Conservation (phyloP, 2,888 invertebrate genomes). For the Limnephilus marmoratus region DNA sequence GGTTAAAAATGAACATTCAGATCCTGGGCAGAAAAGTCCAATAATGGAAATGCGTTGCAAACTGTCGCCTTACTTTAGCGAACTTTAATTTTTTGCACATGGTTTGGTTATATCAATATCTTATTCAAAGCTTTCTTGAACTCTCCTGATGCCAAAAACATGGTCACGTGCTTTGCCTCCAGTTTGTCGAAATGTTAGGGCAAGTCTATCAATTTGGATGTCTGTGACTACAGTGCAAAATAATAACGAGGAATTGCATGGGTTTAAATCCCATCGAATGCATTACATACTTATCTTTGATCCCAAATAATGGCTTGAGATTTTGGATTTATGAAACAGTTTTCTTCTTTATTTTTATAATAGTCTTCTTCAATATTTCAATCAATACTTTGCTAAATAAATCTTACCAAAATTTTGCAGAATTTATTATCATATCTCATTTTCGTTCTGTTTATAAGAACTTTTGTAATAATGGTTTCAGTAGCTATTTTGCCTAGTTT, state of each 20-base stretch:
- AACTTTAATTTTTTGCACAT: no score
- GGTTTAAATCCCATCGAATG: not conserved
- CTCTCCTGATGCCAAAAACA: no score
- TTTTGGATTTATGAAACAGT: not conserved
- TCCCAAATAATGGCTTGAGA: not conserved
- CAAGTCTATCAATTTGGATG: not conserved
- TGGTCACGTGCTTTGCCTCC: no score
- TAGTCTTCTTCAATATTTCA: not conserved
- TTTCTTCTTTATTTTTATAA: not conserved
- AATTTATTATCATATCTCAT: not conserved
- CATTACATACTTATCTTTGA: not conserved
- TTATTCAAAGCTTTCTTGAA: no score
- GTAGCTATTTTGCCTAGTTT: conserved; percentile 23
- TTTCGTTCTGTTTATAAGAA: not conserved
- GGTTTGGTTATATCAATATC: no score
- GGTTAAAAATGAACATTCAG: no score
- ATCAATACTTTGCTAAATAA: not conserved
- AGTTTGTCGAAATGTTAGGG: no score
- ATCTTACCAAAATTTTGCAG: not conserved
- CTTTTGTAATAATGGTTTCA: conserved; percentile 4
- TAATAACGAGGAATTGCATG: not conserved
- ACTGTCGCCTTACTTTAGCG: no score
- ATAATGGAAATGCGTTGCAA: no score
- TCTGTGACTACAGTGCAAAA: not conserved
- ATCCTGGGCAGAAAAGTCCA: no score